Evolutionary conservation across 2,113 vertebrate genomes (phyloP).

Genomic region (Capricornis sumatraensis): DNA sequence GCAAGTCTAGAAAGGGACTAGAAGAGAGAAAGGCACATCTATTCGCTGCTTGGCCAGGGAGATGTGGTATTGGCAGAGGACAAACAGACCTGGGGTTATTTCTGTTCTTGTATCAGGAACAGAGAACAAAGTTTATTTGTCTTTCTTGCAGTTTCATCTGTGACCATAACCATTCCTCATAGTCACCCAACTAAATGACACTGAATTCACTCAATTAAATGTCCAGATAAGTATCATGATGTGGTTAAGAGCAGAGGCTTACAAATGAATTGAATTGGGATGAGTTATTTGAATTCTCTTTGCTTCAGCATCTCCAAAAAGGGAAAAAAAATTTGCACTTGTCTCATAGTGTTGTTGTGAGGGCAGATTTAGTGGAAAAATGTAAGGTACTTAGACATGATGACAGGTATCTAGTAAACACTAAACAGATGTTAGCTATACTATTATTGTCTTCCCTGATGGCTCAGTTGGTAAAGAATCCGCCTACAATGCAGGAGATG

Average conservation of each 20-base stretch:
- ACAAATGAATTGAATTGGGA: not conserved
- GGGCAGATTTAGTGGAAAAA: not conserved
- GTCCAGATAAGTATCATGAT: not conserved
- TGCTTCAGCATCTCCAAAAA: not conserved
- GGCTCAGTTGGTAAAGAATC: not conserved
- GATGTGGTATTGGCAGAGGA: not conserved
- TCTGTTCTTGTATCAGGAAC: not conserved
- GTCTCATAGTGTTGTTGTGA: not conserved
- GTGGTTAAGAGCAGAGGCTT: not conserved
- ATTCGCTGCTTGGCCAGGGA: not conserved
- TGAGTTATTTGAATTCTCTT: not conserved
- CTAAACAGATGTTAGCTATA: not conserved
- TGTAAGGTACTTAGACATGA: not conserved
- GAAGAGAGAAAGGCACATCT: not conserved
- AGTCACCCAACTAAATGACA: not conserved
- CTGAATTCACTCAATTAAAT: not conserved
- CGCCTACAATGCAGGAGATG: not conserved
- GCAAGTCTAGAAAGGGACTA: constrained; percentile 2
- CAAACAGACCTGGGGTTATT: not conserved
- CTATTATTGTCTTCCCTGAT: not conserved
- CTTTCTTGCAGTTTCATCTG: not conserved
- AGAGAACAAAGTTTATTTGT: not conserved
- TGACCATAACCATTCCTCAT: not conserved
- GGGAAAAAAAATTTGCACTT: not conserved
- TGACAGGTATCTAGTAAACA: not conserved